phyloP scores from a whole-genome alignment of 2,113 vertebrate genomes.

The Cyanoramphus novaezelandiae region DNA sequence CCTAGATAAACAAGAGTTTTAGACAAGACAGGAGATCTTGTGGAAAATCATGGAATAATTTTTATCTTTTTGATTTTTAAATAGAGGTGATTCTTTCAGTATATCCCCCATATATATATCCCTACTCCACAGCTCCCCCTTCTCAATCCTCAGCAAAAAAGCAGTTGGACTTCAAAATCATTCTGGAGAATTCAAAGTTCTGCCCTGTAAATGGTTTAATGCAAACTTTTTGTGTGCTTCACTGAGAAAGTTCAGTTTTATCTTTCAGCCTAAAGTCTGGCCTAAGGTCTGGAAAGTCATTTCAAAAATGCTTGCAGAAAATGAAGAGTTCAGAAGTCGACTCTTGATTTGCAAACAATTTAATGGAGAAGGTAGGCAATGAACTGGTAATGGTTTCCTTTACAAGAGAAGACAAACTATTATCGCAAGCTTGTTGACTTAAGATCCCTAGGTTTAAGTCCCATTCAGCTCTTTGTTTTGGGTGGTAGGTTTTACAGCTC shows the following conservation, averaged over 20 bases:
- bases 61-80: background rate
- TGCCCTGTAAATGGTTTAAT: background rate
- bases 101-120: background rate
- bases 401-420: background rate
- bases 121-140: background rate
- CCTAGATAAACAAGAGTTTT: background rate
- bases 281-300: conserved; percentile 81
- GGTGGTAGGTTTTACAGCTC: background rate
- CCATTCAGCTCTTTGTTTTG: background rate
- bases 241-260: background rate
- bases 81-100: background rate
- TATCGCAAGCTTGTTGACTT: background rate
- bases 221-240: background rate
- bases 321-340: conserved; percentile 80
- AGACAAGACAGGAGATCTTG: background rate
- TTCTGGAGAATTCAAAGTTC: background rate
- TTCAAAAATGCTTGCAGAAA: conserved; percentile 88
- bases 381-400: background rate
- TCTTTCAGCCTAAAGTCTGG: conserved; percentile 75
- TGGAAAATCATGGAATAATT: background rate
- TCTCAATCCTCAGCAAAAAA: background rate
- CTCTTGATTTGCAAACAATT: conserved; percentile 64
- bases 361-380: conserved; percentile 58
- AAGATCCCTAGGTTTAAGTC: background rate
- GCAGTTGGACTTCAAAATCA: background rate